Conservation (phyloP, 2,888 invertebrate genomes). For the Erebia epiphron region DNA sequence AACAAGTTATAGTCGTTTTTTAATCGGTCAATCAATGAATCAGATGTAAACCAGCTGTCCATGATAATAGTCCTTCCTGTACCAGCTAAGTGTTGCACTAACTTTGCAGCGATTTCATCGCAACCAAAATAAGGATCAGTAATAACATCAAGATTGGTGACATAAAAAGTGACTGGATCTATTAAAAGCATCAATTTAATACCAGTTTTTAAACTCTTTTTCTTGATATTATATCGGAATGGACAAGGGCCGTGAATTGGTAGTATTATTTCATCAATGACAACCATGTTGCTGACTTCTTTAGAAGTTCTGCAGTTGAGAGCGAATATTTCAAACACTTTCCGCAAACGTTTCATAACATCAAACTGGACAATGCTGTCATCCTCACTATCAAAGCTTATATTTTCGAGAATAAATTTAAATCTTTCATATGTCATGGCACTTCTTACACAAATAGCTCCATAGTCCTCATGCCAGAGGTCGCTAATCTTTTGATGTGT, state of each 20-base stretch:
- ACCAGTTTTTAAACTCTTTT: constrained; percentile 64
- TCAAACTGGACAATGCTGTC: constrained; percentile 60
- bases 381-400: constrained; percentile 62
- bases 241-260: constrained; percentile 74
- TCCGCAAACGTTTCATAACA: constrained; percentile 69
- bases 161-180: constrained; percentile 70
- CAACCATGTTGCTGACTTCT: constrained; percentile 59
- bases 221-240: constrained; percentile 68
- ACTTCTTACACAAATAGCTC: constrained; percentile 58
- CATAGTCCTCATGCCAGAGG: constrained; percentile 67
- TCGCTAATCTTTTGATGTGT: constrained; percentile 66
- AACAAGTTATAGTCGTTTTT: constrained; percentile 60
- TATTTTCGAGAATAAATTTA: constrained; percentile 64
- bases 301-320: constrained; percentile 69
- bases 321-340: constrained; percentile 74
- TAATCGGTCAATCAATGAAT: constrained; percentile 55
- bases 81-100: constrained; percentile 66
- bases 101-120: constrained; percentile 62
- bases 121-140: constrained; percentile 64
- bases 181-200: constrained; percentile 70
- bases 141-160: constrained; percentile 72
- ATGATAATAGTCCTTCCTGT: constrained; percentile 63
- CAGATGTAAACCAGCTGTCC: constrained; percentile 70
- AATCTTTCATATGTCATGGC: constrained; percentile 69
- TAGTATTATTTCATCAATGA: constrained; percentile 72